A percentile compares a stretch with the other conserved stretches of the same genome.
phyloP scores from a whole-genome alignment of 2,113 vertebrate genomes.

The Amazona guildingii region DNA sequence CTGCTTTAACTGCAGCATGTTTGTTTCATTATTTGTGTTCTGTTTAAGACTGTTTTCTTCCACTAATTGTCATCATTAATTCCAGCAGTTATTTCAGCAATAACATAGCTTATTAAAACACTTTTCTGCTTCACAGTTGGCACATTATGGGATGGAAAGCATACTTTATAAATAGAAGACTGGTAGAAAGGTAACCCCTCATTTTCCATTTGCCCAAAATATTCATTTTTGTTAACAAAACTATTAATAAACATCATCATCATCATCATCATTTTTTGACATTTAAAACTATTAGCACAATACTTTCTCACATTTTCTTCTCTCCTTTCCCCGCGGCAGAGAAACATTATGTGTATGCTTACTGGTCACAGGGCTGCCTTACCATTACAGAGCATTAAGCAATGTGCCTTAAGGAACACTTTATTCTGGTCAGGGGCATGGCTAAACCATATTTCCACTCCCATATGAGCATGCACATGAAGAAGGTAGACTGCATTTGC shows the following conservation, averaged over 20 bases:
- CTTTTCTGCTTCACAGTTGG: not conserved
- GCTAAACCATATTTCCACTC: not conserved
- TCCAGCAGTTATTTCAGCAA: not conserved
- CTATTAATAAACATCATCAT: not conserved
- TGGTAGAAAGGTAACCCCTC: not conserved
- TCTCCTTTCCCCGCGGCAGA: not conserved
- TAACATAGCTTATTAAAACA: not conserved
- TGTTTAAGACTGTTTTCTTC: not conserved
- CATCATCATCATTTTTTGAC: not conserved
- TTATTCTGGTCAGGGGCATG: not conserved
- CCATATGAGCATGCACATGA: not conserved
- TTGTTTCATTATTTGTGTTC: not conserved
- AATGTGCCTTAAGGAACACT: rapidly evolving
- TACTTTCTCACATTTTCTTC: not conserved
- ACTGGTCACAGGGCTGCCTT: not conserved
- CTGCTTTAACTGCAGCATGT: not conserved
- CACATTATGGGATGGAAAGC: not conserved
- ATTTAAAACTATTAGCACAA: not conserved
- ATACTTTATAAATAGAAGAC: not conserved
- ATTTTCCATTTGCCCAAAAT: not conserved
- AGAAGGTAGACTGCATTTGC: not conserved
- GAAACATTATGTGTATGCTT: no score
- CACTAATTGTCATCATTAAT: not conserved
- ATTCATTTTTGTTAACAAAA: not conserved
- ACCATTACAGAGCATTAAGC: not conserved